These are phyloP conservation scores for Peromyscus leucopus DNA, from an alignment of 2,113 vertebrate genomes.

Conservation along the genomic window DNA sequence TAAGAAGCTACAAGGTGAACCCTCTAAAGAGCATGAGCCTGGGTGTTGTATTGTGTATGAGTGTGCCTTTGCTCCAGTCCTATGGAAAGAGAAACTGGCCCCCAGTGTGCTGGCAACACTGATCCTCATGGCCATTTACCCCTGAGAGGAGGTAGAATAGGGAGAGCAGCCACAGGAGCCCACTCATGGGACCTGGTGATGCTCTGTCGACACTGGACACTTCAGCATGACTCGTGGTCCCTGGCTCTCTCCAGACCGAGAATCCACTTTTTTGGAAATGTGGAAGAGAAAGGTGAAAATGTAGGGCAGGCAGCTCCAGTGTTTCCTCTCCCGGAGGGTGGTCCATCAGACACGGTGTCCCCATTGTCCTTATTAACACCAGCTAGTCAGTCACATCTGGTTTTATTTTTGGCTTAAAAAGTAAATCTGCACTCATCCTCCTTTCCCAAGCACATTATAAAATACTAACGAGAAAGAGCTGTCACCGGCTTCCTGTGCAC, in stretches of 20 bases:
- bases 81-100: neutral
- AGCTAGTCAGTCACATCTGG: neutral
- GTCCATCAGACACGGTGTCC: neutral
- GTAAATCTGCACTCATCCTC: neutral
- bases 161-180: neutral
- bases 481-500: neutral
- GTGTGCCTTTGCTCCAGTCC: neutral
- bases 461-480: constrained; percentile 17
- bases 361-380: neutral
- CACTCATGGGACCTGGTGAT: neutral
- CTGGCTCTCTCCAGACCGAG: neutral
- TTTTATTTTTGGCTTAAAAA: constrained; percentile 20
- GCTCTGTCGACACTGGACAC: neutral
- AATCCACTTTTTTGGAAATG: neutral
- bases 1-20: neutral
- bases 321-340: neutral
- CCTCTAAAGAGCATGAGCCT: neutral
- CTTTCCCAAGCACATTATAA: constrained; percentile 7
- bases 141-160: neutral
- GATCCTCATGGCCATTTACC: neutral
- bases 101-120: neutral
- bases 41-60: neutral
- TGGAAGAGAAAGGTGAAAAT: neutral
- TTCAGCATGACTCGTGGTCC: neutral
- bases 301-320: neutral